Conservation (phyloP, 2,888 invertebrate genomes). For the Cephus spinipes region DNA sequence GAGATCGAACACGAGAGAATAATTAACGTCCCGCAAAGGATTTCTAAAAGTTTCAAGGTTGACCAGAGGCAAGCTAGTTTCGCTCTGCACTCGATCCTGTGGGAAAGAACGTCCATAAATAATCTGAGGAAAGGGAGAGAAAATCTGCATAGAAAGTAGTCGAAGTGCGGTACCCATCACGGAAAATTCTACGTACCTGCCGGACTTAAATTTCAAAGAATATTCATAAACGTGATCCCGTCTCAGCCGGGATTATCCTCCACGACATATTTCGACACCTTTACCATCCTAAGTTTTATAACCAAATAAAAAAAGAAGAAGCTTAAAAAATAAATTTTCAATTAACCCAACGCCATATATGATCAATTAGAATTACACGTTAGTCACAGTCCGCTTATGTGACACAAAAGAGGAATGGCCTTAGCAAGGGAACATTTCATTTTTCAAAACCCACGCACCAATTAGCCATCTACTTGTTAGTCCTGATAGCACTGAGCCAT, state of each 20-base stretch:
- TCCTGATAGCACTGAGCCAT: background rate
- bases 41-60: conserved; percentile 9
- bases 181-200: conserved; percentile 17
- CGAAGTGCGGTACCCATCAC: conserved; percentile 1
- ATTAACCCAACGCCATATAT: background rate
- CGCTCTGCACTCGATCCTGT: background rate
- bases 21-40: background rate
- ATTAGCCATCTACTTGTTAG: background rate
- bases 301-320: background rate
- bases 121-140: conserved; percentile 15
- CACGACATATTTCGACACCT: background rate
- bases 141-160: conserved; percentile 22
- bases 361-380: background rate
- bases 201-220: conserved; percentile 9
- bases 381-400: background rate
- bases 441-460: background rate
- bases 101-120: conserved; percentile 24
- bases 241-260: conserved; percentile 18
- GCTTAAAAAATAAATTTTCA: background rate
- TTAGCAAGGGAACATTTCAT: background rate
- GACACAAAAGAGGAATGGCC: background rate
- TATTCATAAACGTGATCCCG: conserved; percentile 5
- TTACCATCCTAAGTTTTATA: background rate
- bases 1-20: background rate
- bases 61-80: background rate